phyloP scores from a whole-genome alignment of 1,140 invertebrate genomes.

The Drosophila fuyamai region DNA sequence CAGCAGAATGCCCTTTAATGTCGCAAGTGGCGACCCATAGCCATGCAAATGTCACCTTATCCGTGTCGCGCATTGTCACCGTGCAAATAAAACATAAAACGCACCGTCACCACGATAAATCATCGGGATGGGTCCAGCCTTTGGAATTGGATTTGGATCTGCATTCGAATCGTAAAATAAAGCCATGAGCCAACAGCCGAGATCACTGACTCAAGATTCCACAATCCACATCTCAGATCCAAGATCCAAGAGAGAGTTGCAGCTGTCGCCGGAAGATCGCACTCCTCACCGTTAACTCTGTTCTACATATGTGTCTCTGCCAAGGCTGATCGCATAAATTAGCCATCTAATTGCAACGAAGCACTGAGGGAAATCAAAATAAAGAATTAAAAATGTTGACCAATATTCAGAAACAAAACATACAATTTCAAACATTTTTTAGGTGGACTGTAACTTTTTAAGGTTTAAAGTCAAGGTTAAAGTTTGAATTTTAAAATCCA shows the following conservation, averaged over 20 bases:
- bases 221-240: not conserved
- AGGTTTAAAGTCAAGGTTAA: too few relatives aligned
- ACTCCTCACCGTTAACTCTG: constrained; percentile 29
- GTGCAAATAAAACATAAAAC: constrained; percentile 79
- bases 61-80: constrained; percentile 63
- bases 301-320: constrained; percentile 12
- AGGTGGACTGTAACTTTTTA: too few relatives aligned
- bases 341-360: constrained; percentile 69
- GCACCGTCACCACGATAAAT: constrained; percentile 72
- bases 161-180: constrained; percentile 1
- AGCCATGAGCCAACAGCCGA: constrained; percentile 13
- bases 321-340: constrained; percentile 69
- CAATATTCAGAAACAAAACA: not conserved
- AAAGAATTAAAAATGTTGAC: not conserved
- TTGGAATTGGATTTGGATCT: constrained; percentile 26
- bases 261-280: constrained; percentile 45
- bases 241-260: constrained; percentile 24
- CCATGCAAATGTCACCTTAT: constrained; percentile 75
- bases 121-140: constrained; percentile 46
- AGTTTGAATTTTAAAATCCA: too few relatives aligned
- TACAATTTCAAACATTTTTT: too few relatives aligned
- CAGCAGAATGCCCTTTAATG: constrained; percentile 82
- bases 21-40: constrained; percentile 69
- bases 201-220: not conserved
- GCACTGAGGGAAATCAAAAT: constrained; percentile 9